Evolutionary conservation across 2,797 vertebrate species (phyloP).

Genomic region (Scyliorhinus canicula): DNA sequence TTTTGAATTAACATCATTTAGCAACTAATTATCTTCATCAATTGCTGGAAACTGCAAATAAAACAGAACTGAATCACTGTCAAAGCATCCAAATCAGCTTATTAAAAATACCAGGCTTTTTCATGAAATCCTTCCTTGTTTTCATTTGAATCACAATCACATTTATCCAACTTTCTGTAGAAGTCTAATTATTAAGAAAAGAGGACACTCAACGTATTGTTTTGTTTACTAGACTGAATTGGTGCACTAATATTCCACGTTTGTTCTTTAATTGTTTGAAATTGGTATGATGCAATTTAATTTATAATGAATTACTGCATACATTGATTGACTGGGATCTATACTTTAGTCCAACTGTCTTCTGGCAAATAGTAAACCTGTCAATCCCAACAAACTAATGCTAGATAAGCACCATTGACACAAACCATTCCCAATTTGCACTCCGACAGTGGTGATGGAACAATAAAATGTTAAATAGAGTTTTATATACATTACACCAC

Average conservation of each 20-base stretch:
- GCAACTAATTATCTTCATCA: not conserved
- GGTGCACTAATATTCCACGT: not conserved
- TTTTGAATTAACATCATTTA: not conserved
- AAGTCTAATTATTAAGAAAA: not conserved
- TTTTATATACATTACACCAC: not conserved
- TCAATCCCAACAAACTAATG: not conserved
- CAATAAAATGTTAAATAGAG: not conserved
- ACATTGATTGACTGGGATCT: not conserved
- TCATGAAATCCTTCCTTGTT: too few relatives aligned
- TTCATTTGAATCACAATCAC: not conserved
- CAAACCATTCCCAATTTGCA: not conserved
- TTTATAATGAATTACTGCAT: not conserved
- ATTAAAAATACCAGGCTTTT: not conserved
- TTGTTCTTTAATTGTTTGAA: not conserved
- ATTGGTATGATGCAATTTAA: not conserved
- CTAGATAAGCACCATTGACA: not conserved
- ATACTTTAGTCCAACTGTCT: not conserved
- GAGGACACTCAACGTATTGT: not conserved
- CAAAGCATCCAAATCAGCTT: not conserved
- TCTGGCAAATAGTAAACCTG: not conserved
- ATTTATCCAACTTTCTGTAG: not conserved
- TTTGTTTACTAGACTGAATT: not conserved
- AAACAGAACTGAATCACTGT: not conserved
- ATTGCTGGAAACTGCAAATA: not conserved
- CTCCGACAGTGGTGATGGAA: not conserved